Conservation (phyloP, 2,888 invertebrate species). For the Drosophila falleni region DNA sequence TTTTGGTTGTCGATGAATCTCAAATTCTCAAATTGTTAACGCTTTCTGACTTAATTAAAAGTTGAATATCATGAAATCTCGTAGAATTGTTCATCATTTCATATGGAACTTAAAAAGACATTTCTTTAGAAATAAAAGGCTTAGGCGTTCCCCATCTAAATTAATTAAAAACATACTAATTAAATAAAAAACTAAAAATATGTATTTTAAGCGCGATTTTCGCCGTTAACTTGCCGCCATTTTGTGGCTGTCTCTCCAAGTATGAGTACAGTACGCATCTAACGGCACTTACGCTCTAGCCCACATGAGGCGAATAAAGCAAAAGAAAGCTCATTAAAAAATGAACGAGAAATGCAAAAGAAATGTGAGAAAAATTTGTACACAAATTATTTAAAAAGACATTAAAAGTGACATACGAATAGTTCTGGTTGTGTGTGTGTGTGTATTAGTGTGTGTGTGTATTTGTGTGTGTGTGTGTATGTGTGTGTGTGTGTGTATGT, state of each 20-base stretch:
- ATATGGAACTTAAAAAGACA: too few relatives aligned
- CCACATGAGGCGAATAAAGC: constrained; percentile 3
- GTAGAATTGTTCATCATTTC: too few relatives aligned
- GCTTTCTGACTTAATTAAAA: too few relatives aligned
- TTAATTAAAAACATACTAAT: too few relatives aligned
- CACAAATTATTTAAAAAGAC: constrained; percentile 71
- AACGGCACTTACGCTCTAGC: constrained; percentile 39
- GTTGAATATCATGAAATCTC: too few relatives aligned
- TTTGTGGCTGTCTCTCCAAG: constrained; percentile 31
- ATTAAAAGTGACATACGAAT: constrained; percentile 65
- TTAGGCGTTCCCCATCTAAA: too few relatives aligned
- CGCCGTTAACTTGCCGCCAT: constrained; percentile 43
- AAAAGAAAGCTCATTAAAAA: constrained; percentile 46
- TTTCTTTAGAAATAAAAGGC: too few relatives aligned
- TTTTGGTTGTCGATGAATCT: too few relatives aligned
- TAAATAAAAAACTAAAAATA: background rate
- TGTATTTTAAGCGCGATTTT: background rate
- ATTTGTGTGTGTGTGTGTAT: constrained; percentile 13
- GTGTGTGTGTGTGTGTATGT: constrained; percentile 2
- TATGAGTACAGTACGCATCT: constrained; percentile 29
- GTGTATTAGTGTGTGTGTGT: constrained; percentile 1
- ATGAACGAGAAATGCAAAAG: constrained; percentile 4
- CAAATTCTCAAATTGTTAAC: too few relatives aligned
- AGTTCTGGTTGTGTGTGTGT: constrained; percentile 3
- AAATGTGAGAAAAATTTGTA: constrained; percentile 22